These are phyloP conservation scores for Petrocephalus zakoni DNA, from an alignment of 2,113 vertebrate species.

Conservation along the genomic window DNA sequence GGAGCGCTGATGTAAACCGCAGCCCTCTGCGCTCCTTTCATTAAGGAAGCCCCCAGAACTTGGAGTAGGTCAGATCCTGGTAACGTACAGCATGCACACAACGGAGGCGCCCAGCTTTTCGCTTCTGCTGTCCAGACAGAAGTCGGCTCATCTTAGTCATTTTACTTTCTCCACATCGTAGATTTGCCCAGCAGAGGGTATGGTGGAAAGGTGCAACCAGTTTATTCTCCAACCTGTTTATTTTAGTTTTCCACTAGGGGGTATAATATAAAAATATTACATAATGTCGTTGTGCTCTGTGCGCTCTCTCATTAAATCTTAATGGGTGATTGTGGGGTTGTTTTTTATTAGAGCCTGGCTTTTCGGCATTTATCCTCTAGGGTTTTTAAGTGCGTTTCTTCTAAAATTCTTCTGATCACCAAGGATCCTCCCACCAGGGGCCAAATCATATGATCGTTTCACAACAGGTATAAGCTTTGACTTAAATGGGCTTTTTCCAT, in stretches of 20 bases:
- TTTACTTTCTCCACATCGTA: neutral
- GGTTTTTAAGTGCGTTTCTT: neutral
- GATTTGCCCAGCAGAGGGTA: neutral
- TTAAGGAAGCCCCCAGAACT: neutral
- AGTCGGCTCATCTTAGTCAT: neutral
- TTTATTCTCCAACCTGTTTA: neutral
- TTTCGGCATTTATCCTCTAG: neutral
- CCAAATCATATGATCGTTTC: neutral
- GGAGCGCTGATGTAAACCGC: neutral
- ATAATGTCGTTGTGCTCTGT: neutral
- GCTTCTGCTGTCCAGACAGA: neutral
- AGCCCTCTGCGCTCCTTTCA: neutral
- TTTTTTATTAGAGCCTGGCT: neutral
- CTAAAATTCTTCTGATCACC: neutral
- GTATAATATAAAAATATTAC: neutral
- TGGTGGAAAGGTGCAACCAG: neutral
- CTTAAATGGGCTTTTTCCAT: neutral
- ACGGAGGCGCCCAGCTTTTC: neutral
- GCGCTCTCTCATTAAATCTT: neutral
- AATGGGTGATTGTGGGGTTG: neutral
- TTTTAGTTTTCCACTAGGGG: neutral
- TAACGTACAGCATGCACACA: neutral
- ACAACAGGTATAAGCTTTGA: neutral
- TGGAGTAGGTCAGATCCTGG: neutral
- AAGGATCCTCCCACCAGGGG: neutral